Percentiles rank a stretch among this genome's conserved stretches.
These are phyloP conservation scores for Papilio polyxenes DNA, from an alignment of 1,140 invertebrate genomes.

Conservation along the genomic window DNA sequence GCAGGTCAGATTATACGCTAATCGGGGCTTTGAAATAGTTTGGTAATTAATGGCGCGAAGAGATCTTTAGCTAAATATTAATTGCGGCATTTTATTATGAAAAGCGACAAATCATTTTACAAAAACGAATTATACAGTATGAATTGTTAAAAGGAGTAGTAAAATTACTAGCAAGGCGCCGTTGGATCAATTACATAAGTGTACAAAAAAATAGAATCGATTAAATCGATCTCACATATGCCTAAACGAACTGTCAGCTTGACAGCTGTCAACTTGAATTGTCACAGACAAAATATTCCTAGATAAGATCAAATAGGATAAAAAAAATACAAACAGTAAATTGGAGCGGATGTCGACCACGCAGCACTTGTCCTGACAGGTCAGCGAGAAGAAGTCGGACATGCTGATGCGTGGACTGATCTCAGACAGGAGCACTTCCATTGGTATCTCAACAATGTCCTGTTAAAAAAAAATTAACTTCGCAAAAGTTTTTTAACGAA, in stretches of 20 bases:
- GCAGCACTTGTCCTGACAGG: slow-evolving; percentile 84
- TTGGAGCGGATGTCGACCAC: slow-evolving; percentile 85
- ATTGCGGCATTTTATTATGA: too few species aligned
- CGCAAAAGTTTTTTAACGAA: background rate
- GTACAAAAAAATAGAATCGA: background rate
- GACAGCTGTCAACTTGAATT: slow-evolving; percentile 1
- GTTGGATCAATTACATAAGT: background rate
- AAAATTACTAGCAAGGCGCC: background rate
- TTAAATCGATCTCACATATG: background rate
- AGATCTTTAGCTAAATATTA: too few species aligned
- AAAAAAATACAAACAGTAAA: slow-evolving; percentile 70
- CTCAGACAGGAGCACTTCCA: slow-evolving; percentile 86
- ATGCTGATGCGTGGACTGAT: slow-evolving; percentile 91
- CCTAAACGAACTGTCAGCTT: slow-evolving; percentile 35
- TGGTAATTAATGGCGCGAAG: too few species aligned
- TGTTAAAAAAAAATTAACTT: slow-evolving; percentile 68
- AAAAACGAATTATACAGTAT: background rate
- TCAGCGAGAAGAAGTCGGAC: slow-evolving; percentile 89
- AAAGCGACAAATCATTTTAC: too few species aligned
- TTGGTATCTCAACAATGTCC: slow-evolving; percentile 86
- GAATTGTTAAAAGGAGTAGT: background rate
- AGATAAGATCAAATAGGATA: slow-evolving; percentile 12
- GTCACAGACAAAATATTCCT: background rate
- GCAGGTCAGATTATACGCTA: too few species aligned
- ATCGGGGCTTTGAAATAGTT: too few species aligned